Evolutionary conservation across 1,140 invertebrate species (phyloP).

Genomic region (Megalonaias nervosa): DNA sequence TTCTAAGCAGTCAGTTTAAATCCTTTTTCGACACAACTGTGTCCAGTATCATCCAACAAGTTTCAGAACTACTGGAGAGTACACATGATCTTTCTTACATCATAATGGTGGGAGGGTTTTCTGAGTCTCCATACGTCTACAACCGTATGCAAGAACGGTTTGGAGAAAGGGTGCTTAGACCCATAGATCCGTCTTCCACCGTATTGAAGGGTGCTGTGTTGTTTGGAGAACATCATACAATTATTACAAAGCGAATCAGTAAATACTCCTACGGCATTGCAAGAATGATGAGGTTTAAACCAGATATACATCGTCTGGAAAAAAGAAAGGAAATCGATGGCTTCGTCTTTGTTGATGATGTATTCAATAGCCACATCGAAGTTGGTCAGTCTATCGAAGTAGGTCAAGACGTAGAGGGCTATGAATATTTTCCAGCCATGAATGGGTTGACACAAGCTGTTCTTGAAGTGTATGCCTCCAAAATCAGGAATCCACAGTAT

Average conservation of each 20-base stretch:
- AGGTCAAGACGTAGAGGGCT: conserved; percentile 20
- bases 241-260: conserved; percentile 5
- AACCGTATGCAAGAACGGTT: conserved; percentile 10
- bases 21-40: conserved; percentile 10
- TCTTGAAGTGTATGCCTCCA: conserved; percentile 37
- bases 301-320: conserved; percentile 1
- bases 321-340: conserved; percentile 5
- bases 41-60: neutral
- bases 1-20: conserved; percentile 1
- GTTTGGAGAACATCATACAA: conserved; percentile 11
- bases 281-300: conserved; percentile 12
- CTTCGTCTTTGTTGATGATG: conserved; percentile 11
- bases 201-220: conserved; percentile 16
- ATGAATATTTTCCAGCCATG: conserved; percentile 39
- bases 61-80: neutral
- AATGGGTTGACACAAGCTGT: conserved; percentile 16
- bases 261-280: conserved; percentile 28
- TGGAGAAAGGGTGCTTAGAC: conserved; percentile 1
- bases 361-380: conserved; percentile 30
- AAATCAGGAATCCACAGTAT: conserved; percentile 21
- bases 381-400: conserved; percentile 32
- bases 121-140: conserved; percentile 12
- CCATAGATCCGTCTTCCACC: conserved; percentile 2
- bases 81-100: neutral
- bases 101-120: conserved; percentile 23